Evolutionary conservation across 2,113 vertebrate species (phyloP), one percentile per base, ranked within the genome.

Genomic region (Seriola dumerili): DNA sequence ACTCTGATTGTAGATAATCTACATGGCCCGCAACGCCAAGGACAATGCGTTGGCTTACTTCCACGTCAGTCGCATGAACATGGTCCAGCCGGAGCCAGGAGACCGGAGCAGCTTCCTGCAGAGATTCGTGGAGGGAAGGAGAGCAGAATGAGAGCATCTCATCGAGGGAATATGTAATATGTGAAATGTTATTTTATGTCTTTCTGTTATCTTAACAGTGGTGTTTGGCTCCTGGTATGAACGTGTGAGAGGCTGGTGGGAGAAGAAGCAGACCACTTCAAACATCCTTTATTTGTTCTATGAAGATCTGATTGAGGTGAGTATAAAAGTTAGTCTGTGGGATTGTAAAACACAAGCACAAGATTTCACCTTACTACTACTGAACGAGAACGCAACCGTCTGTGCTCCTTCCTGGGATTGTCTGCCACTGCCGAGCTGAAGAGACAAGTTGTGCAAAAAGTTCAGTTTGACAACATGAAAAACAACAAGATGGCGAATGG

Each of bases 391-490:
- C 44, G 96, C 34, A n/a, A 81, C 46, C 94, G 89, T 8, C 65
- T 95, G 23, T 86, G 95, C 74, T 75, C 21, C 9, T 95, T 95
- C 85, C 90, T 96, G 67, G 92, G 82, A 46, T 89, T 94, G 73
- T 83, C 94, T 12, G 1, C 94, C 2, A 1, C 48, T 0, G 79
- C 94, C 50, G 90, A 13, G 66, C 81, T 40, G 0, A 17, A 92
- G 77, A 71, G 76, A 36, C 6, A 76, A 59, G 38, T 80, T 1
- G 71, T 11, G 29, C 80, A 84, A 2, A 89, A 91, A 19, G 93
- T 80, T 2, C 94, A 93, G 21, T 97, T 97, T 78, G 77, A 93
- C 55, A 87, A 91, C 64, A 96, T 95, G 94, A 96, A 92, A 76
- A 90, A 93, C 11, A 96, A 96, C 80, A 90, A 91, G 36, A 80